Conservation (phyloP, 2,797 vertebrate species). For the Crocidura indochinensis region DNA sequence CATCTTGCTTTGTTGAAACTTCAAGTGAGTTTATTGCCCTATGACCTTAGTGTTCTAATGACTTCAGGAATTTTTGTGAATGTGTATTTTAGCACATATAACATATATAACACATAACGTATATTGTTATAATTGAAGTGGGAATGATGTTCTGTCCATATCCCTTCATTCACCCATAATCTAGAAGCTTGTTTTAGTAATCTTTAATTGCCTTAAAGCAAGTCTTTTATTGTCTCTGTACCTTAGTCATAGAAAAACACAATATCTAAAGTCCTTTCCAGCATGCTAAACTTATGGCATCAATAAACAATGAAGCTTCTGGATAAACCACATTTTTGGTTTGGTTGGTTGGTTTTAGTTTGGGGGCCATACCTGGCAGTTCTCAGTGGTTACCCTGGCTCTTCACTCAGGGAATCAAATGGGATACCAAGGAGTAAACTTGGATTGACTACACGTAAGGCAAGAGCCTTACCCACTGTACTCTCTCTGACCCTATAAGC, state of each 20-base stretch:
- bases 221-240: slow-evolving; percentile 35
- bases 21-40: not conserved
- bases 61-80: slow-evolving; percentile 10
- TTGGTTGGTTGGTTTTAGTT: too few species aligned
- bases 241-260: not conserved
- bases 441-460: too few species aligned
- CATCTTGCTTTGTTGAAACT: not conserved
- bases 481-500: not conserved
- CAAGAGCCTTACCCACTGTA: too few species aligned
- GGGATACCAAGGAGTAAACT: too few species aligned
- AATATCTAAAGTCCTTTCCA: slow-evolving; percentile 21
- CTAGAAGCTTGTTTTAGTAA: not conserved
- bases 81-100: not conserved
- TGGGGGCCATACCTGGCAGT: too few species aligned
- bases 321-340: slow-evolving; percentile 27
- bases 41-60: not conserved
- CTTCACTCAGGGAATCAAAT: too few species aligned
- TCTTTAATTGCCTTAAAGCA: slow-evolving; percentile 49
- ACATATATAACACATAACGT: too few species aligned
- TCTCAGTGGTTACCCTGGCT: too few species aligned
- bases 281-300: not conserved
- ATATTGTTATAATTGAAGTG: slow-evolving; percentile 9
- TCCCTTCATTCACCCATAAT: slow-evolving; percentile 23
- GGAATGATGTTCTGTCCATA: slow-evolving; percentile 29
- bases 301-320: slow-evolving; percentile 48